Conservation (phyloP, 2,888 invertebrate species). For the Conchocele bisecta region DNA sequence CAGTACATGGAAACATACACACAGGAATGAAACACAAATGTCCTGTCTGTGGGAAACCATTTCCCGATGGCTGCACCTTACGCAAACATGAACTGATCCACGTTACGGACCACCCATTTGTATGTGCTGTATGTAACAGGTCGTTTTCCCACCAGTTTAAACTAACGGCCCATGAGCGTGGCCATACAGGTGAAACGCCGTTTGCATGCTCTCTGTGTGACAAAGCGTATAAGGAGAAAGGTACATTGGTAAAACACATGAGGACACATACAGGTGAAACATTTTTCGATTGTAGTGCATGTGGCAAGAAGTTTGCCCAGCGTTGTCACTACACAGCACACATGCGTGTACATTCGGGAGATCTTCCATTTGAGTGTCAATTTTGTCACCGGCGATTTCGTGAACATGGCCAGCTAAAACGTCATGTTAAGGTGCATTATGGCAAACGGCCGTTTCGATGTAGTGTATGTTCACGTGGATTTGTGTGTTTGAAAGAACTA, state of each 20-base stretch:
- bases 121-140: not conserved
- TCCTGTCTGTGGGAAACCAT: not conserved
- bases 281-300: not conserved
- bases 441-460: too few relatives aligned
- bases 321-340: not conserved
- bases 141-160: not conserved
- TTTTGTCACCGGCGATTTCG: too few relatives aligned
- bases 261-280: not conserved
- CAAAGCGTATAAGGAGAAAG: not conserved
- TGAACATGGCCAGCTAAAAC: too few relatives aligned
- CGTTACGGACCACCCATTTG: not conserved
- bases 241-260: not conserved
- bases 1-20: not conserved
- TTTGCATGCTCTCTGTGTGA: not conserved
- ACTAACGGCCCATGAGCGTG: not conserved
- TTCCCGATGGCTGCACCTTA: not conserved
- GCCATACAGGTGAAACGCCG: not conserved
- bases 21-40: not conserved
- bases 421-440: too few relatives aligned
- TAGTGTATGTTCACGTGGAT: too few relatives aligned
- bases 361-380: too few relatives aligned
- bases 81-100: not conserved
- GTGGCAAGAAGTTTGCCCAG: not conserved
- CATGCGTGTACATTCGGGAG: not conserved
- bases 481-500: too few relatives aligned